These are phyloP conservation scores for Heliconius sara DNA, from an alignment of 2,888 invertebrate genomes.

Conservation along the genomic window DNA sequence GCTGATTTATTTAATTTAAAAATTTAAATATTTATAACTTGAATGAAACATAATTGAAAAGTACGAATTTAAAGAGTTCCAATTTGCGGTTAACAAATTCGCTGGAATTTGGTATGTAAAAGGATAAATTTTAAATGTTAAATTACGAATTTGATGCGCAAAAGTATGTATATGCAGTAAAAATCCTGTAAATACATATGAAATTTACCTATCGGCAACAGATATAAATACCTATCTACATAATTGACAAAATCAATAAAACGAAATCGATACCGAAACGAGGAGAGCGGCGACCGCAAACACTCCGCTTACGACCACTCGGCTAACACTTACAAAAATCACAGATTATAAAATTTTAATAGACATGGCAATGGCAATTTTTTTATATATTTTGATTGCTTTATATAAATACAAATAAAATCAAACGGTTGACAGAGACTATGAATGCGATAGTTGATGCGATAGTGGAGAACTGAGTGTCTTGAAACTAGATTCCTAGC, in stretches of 20 bases:
- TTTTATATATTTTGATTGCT: not conserved
- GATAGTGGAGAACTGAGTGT: not conserved
- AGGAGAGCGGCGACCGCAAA: conserved; percentile 57
- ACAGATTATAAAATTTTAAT: conserved; percentile 46
- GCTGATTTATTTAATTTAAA: no score
- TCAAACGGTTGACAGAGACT: no score
- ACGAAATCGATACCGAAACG: conserved; percentile 51
- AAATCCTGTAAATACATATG: not conserved
- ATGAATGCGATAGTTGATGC: no score
- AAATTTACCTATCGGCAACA: not conserved
- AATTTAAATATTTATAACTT: no score
- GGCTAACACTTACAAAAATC: conserved; percentile 58
- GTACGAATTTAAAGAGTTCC: no score
- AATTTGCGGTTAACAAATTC: no score
- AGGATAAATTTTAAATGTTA: no score
- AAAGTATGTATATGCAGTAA: no score
- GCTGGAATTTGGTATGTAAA: no score
- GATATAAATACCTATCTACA: not conserved
- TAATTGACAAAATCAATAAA: conserved; percentile 28
- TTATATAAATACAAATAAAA: not conserved
- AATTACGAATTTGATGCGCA: no score
- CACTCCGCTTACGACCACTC: conserved; percentile 65
- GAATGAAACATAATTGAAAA: no score
- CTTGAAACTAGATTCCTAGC: not conserved
- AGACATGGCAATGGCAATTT: conserved; percentile 18